These are phyloP conservation scores for Piprites chloris DNA, from an alignment of 2,113 vertebrate species.

Conservation along the genomic window DNA sequence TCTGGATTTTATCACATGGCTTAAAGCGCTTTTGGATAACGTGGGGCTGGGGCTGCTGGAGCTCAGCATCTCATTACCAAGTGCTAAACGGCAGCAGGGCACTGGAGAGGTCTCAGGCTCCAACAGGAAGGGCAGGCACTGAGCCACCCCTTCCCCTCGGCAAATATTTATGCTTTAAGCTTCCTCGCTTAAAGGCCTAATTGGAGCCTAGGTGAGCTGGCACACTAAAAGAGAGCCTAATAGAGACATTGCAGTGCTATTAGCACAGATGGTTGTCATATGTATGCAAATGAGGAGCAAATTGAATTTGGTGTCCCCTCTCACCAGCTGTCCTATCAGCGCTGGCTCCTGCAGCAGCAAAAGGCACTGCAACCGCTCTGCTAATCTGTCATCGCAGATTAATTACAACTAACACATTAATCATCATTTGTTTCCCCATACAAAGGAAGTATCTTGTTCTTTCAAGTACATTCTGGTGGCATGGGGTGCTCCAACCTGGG, in stretches of 20 bases:
- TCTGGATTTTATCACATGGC: accelerated
- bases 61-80: neutral
- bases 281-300: constrained; percentile 98
- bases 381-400: constrained; percentile 85
- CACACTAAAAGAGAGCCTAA: constrained; percentile 75
- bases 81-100: neutral
- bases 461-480: constrained; percentile 63
- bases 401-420: constrained; percentile 88
- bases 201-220: constrained; percentile 64
- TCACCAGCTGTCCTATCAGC: constrained; percentile 92
- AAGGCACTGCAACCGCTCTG: constrained; percentile 63
- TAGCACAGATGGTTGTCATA: constrained; percentile 99
- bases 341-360: constrained; percentile 72
- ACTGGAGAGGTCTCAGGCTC: neutral
- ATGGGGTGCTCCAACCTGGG: constrained; percentile 60
- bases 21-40: neutral
- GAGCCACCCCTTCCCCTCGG: constrained; percentile 48
- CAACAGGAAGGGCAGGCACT: neutral
- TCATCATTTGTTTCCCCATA: constrained; percentile 84
- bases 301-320: constrained; percentile 91
- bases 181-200: constrained; percentile 42
- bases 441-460: constrained; percentile 74
- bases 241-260: constrained; percentile 90
- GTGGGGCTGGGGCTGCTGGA: neutral
- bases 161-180: constrained; percentile 74